These are phyloP conservation scores for Eucriotettix oculatus DNA, from an alignment of 2,888 invertebrate species.

Conservation along the genomic window DNA sequence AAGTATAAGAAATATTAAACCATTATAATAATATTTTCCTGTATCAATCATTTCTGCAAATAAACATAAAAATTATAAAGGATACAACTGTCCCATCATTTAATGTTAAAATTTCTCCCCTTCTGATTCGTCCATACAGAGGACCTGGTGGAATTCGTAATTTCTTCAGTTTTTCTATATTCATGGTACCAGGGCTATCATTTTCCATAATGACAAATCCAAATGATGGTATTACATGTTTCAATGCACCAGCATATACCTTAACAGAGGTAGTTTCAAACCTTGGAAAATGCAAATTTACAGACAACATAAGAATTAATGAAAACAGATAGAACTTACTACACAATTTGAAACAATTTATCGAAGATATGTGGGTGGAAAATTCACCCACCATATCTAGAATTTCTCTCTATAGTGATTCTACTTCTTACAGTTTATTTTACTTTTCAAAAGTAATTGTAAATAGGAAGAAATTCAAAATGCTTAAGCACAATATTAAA, in stretches of 20 bases:
- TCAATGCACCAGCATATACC: constrained; percentile 23
- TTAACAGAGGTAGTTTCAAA: constrained; percentile 16
- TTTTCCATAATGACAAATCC: constrained; percentile 24
- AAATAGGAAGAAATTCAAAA: too few relatives aligned
- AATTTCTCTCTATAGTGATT: too few relatives aligned
- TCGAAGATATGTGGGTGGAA: too few relatives aligned
- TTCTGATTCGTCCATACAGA: constrained; percentile 22
- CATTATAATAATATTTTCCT: too few relatives aligned
- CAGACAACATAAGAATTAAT: neutral
- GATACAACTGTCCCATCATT: constrained; percentile 19
- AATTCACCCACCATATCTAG: too few relatives aligned
- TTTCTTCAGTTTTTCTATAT: constrained; percentile 19
- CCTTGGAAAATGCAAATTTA: constrained; percentile 13
- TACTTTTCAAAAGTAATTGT: too few relatives aligned
- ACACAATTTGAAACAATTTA: too few relatives aligned
- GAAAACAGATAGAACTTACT: neutral
- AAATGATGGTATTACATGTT: constrained; percentile 25
- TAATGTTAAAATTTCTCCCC: constrained; percentile 20
- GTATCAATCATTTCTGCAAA: too few relatives aligned
- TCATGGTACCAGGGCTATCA: constrained; percentile 21
- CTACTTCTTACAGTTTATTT: too few relatives aligned
- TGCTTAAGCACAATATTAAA: too few relatives aligned
- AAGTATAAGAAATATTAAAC: too few relatives aligned
- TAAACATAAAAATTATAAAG: constrained; percentile 7
- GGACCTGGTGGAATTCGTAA: constrained; percentile 24